Evolutionary conservation across 2,113 vertebrate species (phyloP), one percentile per base, ranked within the genome.

Genomic region (Callospermophilus lateralis): DNA sequence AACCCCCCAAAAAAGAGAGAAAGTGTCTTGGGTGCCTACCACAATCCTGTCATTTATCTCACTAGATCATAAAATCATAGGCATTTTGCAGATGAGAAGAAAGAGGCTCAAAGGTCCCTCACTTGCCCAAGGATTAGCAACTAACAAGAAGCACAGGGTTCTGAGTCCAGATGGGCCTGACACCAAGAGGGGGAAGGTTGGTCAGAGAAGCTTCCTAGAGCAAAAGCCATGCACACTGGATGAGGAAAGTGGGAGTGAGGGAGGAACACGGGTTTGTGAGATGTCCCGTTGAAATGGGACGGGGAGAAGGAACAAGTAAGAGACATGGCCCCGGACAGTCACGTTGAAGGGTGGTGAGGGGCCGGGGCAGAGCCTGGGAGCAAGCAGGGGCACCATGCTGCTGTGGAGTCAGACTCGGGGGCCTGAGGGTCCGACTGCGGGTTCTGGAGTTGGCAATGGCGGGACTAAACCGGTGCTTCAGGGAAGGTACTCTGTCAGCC

Each of bases 241-340:
- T 28, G 30, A n/a, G 30, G 20, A 73, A 48, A 32, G 61, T 16
- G 73, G 28, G 26, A 61, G 55, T 0, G n/a, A 83, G 34, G 81
- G 65, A 42, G 77, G 65, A 65, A 89, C 15, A 77, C 61, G 1
- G 84, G 96, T 91, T 12, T 86, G 80, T 86, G 73, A 92, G 89
- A 68, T 4, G 88, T 73, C 79, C 67, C 8, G 79, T 20, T 51
- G 1, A 93, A 90, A 13, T 67, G 67, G 67, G 67, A 61, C 48
- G 48, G 24, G 45, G 53, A 17, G 10, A 3, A 58, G 5, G 2
- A 51, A 51, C 51, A 1, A 12, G 6, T n/a, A 11, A 55, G 7
- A 45, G 45, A 45, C 48, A 51, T 39, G 48, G 48, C 48, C 6
- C 48, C 48, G 2, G 48, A 37, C 53, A 74, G 26, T 51, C 65